Base-by-base conservation (phyloP, 2,888 invertebrate species). In the Oconnorella tubifera region DNA sequence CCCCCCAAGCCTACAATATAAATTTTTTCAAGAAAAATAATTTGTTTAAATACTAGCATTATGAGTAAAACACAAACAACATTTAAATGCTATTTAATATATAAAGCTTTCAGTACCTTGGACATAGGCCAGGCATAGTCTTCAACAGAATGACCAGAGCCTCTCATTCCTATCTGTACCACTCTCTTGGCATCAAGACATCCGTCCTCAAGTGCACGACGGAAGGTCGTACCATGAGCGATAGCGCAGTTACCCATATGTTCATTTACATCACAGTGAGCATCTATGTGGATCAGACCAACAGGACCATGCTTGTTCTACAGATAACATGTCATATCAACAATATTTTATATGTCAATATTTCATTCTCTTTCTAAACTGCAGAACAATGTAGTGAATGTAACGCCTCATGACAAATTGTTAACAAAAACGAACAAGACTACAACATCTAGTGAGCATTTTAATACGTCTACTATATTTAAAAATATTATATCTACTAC, bases 221-320 rank as follows among this genome's bases (percentile, higher is more conserved):
- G 68, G 68, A 82, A 80, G 0, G 81, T 77, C 14, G 81, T 81
- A 2, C 81, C 81, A 63, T 82, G 82, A 1, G 77, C 75, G 23
- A 82, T 77, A 70, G 74, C 75, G 60, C 76, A 77, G 0, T 76
- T 78, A 29, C 76, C 68, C 77, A 78, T 78, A 1, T 67, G 64
- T 61, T 81, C 80, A 33, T 70, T 75, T 0, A 77, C 77, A 67
- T 82, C 82, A 1, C 74, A 67, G 69, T 82, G 82, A 29, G 82
- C 82, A 68, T 82, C 82, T 0, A 82, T 72, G 63, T 82, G 82
- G 2, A 82, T 72, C 67, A 82, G 68, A 4, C 80, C 80, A 6
- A 82, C 79, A 0, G 80, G 77, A 0, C 82, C 82, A 70, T 80
- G 72, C 49, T 77, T 78, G 60, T 78, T 79, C 80, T 80, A 65